Percentiles rank a stretch among this genome's conserved stretches.
These are phyloP conservation scores for Oxyura jamaicensis DNA, from an alignment of 2,113 vertebrate genomes.

Conservation along the genomic window DNA sequence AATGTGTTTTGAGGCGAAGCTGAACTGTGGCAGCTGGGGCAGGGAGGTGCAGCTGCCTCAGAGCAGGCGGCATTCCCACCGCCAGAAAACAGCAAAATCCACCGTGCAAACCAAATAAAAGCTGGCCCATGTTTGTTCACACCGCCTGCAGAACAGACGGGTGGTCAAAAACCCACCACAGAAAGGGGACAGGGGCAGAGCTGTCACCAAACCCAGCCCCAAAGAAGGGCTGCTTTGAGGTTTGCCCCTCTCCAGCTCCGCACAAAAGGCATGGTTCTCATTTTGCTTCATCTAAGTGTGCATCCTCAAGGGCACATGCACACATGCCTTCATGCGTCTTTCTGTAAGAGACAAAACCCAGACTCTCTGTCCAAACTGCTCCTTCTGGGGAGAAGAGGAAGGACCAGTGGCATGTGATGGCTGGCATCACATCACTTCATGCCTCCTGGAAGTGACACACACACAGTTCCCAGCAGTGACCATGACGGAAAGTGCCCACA, in stretches of 20 bases:
- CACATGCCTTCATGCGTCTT: accelerated
- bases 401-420: not conserved
- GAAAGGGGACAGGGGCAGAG: accelerated
- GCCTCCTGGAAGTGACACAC: not conserved
- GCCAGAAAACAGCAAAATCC: conserved; percentile 21
- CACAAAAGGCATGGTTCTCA: accelerated
- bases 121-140: not conserved
- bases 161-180: not conserved
- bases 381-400: not conserved
- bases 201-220: not conserved
- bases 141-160: not conserved
- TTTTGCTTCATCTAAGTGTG: not conserved
- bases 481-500: not conserved
- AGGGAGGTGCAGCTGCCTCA: conserved; percentile 28
- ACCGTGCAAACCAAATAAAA: not conserved
- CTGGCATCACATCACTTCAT: accelerated
- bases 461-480: not conserved
- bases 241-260: not conserved
- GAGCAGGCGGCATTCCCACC: not conserved
- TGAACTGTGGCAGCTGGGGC: conserved; percentile 48
- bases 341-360: not conserved
- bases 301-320: not conserved
- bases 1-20: conserved; percentile 50
- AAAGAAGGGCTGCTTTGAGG: not conserved
- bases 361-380: not conserved